Evolutionary conservation across 2,888 invertebrate species (phyloP), one percentile per base, ranked within the genome.

Genomic region (Macrophya alboannulata): DNA sequence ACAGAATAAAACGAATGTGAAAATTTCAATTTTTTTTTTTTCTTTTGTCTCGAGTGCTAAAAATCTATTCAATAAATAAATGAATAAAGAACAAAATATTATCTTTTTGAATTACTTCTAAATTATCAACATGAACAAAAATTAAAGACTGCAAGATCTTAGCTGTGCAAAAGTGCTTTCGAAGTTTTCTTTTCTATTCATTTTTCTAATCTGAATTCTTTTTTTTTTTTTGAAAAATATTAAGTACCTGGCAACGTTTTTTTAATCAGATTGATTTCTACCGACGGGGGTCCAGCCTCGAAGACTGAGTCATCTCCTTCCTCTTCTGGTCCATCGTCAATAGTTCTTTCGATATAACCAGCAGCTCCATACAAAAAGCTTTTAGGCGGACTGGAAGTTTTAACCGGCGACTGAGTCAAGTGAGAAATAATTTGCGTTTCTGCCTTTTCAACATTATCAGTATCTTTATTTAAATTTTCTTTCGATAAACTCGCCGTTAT

Each of bases 241-340:
- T 15, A 37, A 83, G 31, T 83, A 83, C 88, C 85, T 88, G 86
- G 48, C n/a, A 45, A 12, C 9, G 59, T 12, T 48, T 88, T 89
- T 72, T 88, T 87, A 68, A 48, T 85, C n/a, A 77, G 43, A 71
- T 85, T 84, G 74, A 1, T 82, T 62, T 84, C 86, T 68, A 79
- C 37, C 51, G 48, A 76, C 25, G 65, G 45, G 1, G 68, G 83
- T 45, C 68, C 83, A 48, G 90, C 88, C 85, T 93, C 93, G 84
- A 93, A 93, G 71, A 93, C 92, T 21, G 92, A 93, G 86, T 93
- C 93, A 74, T 93, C 93, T 15, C 91, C 93, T 43, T 93, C 93
- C 15, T 93, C 93, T 10, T 93, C 92, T 3, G 92, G 91, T 3
- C 91, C 91, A 43, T 92, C 91, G 86, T 89, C 90, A 83, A 92